Evolutionary conservation across 2,797 vertebrate genomes (phyloP), one percentile per base, ranked within the genome.

Genomic region (Dicrostonyx torquatus): DNA sequence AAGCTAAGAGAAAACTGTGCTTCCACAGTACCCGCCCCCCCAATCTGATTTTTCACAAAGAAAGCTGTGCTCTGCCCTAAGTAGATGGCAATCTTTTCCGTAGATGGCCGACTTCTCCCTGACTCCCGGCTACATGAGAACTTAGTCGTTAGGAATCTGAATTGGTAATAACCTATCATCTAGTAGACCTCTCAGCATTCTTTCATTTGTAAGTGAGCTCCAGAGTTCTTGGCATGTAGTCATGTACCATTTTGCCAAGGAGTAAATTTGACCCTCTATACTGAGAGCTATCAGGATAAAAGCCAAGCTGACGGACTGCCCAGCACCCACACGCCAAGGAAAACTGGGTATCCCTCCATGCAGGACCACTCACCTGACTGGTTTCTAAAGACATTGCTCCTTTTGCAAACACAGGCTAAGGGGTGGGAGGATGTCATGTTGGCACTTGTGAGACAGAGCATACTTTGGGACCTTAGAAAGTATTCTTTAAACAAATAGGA

Each of bases 401-500:
- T 90, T 80, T 94, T 90, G 84, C 34, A 95, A 85, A 90, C 48
- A 66, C 45, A 58, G 40, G 62, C 12, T 6, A 22, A 53, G n/a
- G 26, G 31, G 55, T 18, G 55, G 55, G 2, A 34, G 78, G 76
- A 70, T 64, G 66, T n/a, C 10, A 1, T n/a, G 24, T 82, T 48
- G 3, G 50, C 62, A 70, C 45, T 58, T 83, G 70, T 94, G 62
- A 95, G 68, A 58, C 89, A 53, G 84, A 37, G 34, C 77, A 73
- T 48, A 50, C 76, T 84, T 95, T 48, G 82, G 66, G 50, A 60
- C 29, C 83, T 89, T 90, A 83, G 72, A 53, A 89, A 91, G 60
- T n/a, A 72, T 77, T 93, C 93, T 80, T 92, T 45, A 93, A 80
- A 90, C 58, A 95, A 87, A 73, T 58, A 68, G 83, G 64, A 11